Evolutionary conservation across 2,888 invertebrate species (phyloP).

Genomic region (Caenorhabditis zanzibari): DNA sequence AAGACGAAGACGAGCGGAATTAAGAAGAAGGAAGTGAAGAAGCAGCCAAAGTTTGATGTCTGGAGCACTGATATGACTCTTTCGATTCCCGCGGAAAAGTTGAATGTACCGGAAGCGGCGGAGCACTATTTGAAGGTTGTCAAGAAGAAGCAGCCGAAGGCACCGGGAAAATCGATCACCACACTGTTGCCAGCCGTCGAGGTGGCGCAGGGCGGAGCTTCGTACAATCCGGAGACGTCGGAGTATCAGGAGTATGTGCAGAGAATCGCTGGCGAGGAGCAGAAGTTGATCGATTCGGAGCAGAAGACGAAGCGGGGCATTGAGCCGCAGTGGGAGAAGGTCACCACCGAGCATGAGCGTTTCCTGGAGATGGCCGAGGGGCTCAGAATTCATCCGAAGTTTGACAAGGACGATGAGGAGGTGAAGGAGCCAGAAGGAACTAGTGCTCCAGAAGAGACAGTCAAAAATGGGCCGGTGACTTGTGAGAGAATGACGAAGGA

Average conservation of each 20-base stretch:
- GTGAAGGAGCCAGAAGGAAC: not conserved
- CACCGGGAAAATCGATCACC: slow-evolving; percentile 58
- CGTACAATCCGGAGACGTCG: slow-evolving; percentile 70
- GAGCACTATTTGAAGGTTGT: slow-evolving; percentile 66
- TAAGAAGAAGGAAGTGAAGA: slow-evolving; percentile 2
- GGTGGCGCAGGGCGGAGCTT: slow-evolving; percentile 64
- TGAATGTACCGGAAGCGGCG: slow-evolving; percentile 48
- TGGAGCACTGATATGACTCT: slow-evolving; percentile 69
- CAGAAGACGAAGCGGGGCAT: slow-evolving; percentile 53
- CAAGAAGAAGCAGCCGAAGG: slow-evolving; percentile 67
- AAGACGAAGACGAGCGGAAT: not conserved
- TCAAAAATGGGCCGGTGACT: slow-evolving; percentile 6
- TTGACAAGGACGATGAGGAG: slow-evolving; percentile 46
- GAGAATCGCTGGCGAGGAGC: slow-evolving; percentile 62
- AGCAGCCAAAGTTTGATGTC: slow-evolving; percentile 62
- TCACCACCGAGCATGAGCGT: slow-evolving; percentile 57
- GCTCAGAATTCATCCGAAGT: slow-evolving; percentile 63
- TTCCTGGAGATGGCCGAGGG: slow-evolving; percentile 68
- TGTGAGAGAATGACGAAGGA: slow-evolving; percentile 62
- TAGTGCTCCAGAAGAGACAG: slow-evolving; percentile 11
- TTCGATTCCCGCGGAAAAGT: slow-evolving; percentile 34
- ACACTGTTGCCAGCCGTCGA: slow-evolving; percentile 68
- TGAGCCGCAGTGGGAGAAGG: slow-evolving; percentile 64
- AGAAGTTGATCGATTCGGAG: slow-evolving; percentile 57
- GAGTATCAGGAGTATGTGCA: slow-evolving; percentile 69